phyloP scores from a whole-genome alignment of 2,888 invertebrate genomes.

The Ectemnius lituratus region DNA sequence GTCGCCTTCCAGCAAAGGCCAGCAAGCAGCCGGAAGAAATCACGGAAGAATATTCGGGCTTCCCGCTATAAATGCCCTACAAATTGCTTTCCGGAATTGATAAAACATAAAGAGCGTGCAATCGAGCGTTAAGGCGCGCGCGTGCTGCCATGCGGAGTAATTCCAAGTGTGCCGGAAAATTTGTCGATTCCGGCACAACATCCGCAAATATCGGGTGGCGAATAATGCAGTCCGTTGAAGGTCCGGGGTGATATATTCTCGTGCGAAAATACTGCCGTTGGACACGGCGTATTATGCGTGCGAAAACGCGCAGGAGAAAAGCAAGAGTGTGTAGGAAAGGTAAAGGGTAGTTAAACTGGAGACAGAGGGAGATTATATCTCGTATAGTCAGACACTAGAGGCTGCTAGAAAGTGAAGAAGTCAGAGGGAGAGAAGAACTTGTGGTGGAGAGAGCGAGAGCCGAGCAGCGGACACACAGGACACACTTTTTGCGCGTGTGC shows the following conservation, averaged over 20 bases:
- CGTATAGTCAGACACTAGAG: too few relatives aligned
- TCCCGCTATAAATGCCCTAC: background rate
- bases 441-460: constrained; percentile 5
- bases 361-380: background rate
- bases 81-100: background rate
- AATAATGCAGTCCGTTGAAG: background rate
- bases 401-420: background rate
- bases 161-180: too few relatives aligned
- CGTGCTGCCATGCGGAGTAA: background rate
- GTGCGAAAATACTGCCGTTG: background rate
- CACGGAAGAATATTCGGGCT: background rate
- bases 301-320: background rate
- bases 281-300: background rate
- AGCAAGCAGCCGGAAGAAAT: background rate
- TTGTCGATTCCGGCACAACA: too few relatives aligned
- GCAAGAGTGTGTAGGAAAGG: background rate
- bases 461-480: constrained; percentile 17
- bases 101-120: background rate
- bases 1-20: background rate
- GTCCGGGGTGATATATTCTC: background rate
- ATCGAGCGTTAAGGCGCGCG: constrained; percentile 6
- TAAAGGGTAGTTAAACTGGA: background rate
- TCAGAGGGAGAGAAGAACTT: background rate
- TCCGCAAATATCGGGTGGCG: background rate
- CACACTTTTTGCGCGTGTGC: constrained; percentile 54